Base-by-base conservation (phyloP, 2,797 vertebrate species). In the Oophaga sylvatica region DNA sequence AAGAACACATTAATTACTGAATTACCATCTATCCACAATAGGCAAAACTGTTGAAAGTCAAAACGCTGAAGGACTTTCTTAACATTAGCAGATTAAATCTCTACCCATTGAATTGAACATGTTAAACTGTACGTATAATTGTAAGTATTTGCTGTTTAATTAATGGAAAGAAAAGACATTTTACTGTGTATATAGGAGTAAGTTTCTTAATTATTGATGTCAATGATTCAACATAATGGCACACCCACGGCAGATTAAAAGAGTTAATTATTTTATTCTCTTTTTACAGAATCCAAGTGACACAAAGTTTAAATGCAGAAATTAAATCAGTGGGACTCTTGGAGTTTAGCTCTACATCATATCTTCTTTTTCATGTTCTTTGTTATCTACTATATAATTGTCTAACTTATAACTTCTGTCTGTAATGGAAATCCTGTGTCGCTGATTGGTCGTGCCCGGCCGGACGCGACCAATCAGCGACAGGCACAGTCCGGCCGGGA, bases 121-220 rank as follows among this genome's bases (percentile, higher is more conserved):
- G 56, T 45, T 63, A 71, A 79, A 53, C 67, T 77, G 48, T 19
- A 83, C 31, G 17, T 68, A 83, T 83, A 15, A 77, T 45, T 2
- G 35, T 41, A 87, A 81, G 12, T 57, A 7, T 78, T 71, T 88
- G 67, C 41, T 56, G 22, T 62, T 76, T 84, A 85, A 81, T 80
- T 88, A 85, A 81, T 57, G 77, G 70, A 80, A 81, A 87, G 63
- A 81, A 81, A 26, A 48, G 12, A 84, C 60, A 19, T 70, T 63
- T 9, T 31, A 53, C 59, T 65, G 67, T 63, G 67, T 81, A 84
- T 76, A 83, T 65, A 77, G 62, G 62, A 65, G 80, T 70, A 79
- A 22, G 77, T 70, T 87, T 75, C 88, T 89, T 86, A 90, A 89
- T 90, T 90, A 90, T 91, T 92, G 83, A 88, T 90, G 80, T 71